Conservation (phyloP, 2,888 invertebrate species). For the Resseliella maxima region DNA sequence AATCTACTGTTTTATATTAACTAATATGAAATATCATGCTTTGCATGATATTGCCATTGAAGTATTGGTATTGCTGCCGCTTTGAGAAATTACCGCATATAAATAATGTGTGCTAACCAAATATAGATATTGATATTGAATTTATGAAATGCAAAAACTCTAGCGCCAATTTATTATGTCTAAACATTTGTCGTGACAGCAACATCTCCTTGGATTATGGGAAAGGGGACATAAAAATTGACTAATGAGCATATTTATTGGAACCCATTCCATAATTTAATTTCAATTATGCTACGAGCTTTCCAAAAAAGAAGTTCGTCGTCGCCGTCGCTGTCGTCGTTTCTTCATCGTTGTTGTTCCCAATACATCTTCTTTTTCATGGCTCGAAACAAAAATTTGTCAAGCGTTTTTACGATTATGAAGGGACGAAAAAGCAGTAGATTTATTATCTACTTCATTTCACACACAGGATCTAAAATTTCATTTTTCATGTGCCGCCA, state of each 20-base stretch:
- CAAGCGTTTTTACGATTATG: background rate
- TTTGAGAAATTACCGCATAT: background rate
- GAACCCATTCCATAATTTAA: slow-evolving; percentile 1
- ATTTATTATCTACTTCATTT: slow-evolving; percentile 28
- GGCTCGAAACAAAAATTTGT: background rate
- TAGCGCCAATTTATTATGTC: background rate
- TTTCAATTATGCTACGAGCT: background rate
- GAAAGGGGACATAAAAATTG: slow-evolving; percentile 1
- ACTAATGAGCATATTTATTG: slow-evolving; percentile 38
- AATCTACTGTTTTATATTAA: slow-evolving; percentile 19
- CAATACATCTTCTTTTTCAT: slow-evolving; percentile 5
- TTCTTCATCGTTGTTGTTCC: background rate
- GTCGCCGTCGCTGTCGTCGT: background rate
- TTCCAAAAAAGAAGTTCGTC: background rate
- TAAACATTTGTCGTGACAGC: background rate
- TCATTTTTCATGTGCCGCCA: background rate
- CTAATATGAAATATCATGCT: background rate
- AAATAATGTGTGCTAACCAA: background rate
- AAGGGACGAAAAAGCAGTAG: background rate
- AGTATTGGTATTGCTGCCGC: background rate
- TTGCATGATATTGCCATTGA: background rate
- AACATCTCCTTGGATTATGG: background rate
- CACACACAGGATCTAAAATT: background rate
- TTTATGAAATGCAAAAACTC: background rate
- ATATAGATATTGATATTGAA: slow-evolving; percentile 2